These are phyloP conservation scores for Ciona savignyi DNA, from an alignment of 23 tunicate species.

Conservation along the genomic window DNA sequence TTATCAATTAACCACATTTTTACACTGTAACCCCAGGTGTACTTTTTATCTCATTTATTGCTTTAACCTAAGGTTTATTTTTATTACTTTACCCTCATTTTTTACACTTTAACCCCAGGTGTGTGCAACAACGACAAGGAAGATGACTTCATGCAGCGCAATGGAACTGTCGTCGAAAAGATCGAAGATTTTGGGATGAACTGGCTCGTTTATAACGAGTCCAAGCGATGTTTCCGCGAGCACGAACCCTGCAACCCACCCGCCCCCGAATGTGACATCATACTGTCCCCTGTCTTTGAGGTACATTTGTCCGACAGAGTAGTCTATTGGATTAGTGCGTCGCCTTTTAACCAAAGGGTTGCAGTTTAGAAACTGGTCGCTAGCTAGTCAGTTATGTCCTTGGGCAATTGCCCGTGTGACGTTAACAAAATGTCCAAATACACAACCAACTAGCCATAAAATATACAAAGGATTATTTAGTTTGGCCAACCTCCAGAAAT, in stretches of 20 bases:
- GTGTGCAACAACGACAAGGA: constrained; percentile 87
- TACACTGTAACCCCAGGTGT: no score
- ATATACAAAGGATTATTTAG: no score
- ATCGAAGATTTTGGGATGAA: constrained; percentile 65
- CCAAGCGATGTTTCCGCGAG: constrained; percentile 30
- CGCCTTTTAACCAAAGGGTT: constrained; percentile 45
- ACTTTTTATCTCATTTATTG: no score
- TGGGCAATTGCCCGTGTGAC: no score
- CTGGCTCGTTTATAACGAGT: constrained; percentile 64
- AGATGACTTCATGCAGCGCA: constrained; percentile 66
- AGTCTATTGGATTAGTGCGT: constrained; percentile 82
- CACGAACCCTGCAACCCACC: constrained; percentile 43
- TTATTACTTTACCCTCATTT: no score
- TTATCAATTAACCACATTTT: no score
- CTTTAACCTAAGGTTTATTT: no score
- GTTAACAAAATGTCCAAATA: no score
- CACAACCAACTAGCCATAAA: no score
- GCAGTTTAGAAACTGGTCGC: constrained; percentile 42
- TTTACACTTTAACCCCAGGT: constrained; percentile 57
- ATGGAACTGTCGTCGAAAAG: constrained; percentile 47
- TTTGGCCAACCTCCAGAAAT: no score
- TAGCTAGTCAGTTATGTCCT: constrained; percentile 60
- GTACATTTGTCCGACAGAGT: constrained; percentile 38
- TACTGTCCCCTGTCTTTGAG: constrained; percentile 61
- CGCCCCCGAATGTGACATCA: constrained; percentile 67